phyloP scores from a whole-genome alignment of 2,113 vertebrate genomes.

The Maylandia zebra region DNA sequence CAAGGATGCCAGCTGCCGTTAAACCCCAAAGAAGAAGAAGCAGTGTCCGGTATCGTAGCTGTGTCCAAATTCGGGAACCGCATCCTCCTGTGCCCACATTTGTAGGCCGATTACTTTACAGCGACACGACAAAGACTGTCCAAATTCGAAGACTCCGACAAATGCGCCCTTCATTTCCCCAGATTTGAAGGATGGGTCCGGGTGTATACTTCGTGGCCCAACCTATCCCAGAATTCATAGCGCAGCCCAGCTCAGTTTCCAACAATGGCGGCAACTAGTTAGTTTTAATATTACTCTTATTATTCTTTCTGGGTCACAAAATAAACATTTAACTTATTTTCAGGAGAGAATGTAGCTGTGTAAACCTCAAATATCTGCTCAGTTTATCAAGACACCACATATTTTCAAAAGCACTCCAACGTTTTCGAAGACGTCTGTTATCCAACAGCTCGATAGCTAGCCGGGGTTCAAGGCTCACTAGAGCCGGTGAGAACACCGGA shows the following conservation, averaged over 20 bases:
- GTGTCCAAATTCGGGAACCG: background rate
- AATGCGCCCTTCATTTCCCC: rapidly evolving
- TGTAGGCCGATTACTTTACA: background rate
- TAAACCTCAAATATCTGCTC: too few relatives aligned
- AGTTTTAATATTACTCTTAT: too few relatives aligned
- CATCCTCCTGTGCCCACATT: background rate
- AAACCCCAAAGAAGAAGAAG: background rate
- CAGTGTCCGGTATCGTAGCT: rapidly evolving
- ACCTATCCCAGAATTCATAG: background rate
- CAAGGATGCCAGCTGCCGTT: background rate
- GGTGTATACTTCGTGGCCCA: background rate
- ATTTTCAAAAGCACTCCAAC: rapidly evolving
- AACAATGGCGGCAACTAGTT: background rate
- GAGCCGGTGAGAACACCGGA: too few relatives aligned
- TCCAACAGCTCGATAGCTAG: rapidly evolving
- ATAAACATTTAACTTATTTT: too few relatives aligned
- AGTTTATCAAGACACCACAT: too few relatives aligned
- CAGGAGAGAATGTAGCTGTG: rapidly evolving
- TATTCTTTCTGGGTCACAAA: too few relatives aligned
- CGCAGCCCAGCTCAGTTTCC: rapidly evolving
- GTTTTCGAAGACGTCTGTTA: too few relatives aligned
- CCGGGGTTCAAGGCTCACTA: rapidly evolving
- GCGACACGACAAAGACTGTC: rapidly evolving
- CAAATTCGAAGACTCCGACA: background rate
- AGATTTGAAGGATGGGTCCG: too few relatives aligned